Conservation (phyloP, 2,113 vertebrate species). For the Collichthys lucidus region DNA sequence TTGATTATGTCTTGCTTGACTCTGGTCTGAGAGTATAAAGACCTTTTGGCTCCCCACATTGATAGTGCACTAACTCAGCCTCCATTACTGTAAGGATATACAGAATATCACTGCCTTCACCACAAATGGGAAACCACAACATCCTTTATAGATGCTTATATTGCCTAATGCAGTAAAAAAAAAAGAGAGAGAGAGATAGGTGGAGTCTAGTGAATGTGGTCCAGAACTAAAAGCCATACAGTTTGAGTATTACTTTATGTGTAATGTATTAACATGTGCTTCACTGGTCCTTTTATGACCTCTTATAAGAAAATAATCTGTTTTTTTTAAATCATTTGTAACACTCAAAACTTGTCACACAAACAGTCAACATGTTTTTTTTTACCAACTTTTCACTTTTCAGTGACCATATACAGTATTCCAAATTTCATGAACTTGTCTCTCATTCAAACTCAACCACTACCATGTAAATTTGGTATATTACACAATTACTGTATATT, state of each 20-base stretch:
- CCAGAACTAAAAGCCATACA: conserved; percentile 14
- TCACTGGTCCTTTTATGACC: too few species aligned
- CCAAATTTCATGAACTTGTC: background rate
- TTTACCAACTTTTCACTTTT: too few species aligned
- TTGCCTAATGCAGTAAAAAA: background rate
- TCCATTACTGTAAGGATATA: conserved; percentile 23
- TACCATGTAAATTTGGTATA: too few species aligned
- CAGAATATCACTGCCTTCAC: conserved; percentile 25
- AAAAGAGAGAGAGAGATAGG: background rate
- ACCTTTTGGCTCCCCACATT: conserved; percentile 3
- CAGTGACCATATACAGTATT: too few species aligned
- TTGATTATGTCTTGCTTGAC: conserved; percentile 33
- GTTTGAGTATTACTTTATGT: too few species aligned
- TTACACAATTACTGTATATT: background rate
- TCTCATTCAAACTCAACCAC: too few species aligned
- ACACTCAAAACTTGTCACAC: too few species aligned
- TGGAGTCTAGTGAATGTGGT: background rate
- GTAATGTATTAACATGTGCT: too few species aligned
- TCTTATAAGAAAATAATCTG: too few species aligned
- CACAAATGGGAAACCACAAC: conserved; percentile 32
- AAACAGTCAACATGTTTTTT: too few species aligned
- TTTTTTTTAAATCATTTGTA: too few species aligned
- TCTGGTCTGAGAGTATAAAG: background rate
- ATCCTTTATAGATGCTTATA: conserved; percentile 7
- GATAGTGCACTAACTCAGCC: conserved; percentile 18